Evolutionary conservation across 2,113 vertebrate genomes (phyloP), one percentile per base, ranked within the genome.

Genomic region (Centrocercus urophasianus): DNA sequence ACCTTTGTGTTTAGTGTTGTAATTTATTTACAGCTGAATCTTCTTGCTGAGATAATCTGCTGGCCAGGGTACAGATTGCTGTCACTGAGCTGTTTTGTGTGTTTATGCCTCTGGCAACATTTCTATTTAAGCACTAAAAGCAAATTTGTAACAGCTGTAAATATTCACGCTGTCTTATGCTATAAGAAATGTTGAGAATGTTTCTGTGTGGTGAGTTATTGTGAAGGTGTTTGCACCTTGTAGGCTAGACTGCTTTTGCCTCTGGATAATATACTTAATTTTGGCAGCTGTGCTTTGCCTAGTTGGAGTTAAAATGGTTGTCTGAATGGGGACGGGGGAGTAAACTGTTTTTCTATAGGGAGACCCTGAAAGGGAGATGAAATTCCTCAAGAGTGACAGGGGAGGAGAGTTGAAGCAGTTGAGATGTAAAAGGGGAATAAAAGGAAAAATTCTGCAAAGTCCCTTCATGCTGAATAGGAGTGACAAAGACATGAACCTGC

Each of bases 31-130:
- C 48, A 25, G 0, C 80, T 90, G 61, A 79, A 79, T 79, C 50
- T 94, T 90, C 83, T 90, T 90, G 57, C 69, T 78, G 90, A 90
- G 65, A 54, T 93, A 81, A 86, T 86, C 70, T 40, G 43, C 25
- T 83, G 75, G 56, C 69, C 34, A 32, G 50, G 34, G 72, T 69
- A 69, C 79, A 94, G 84, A 91, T 86, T 90, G 83, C 83, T 95
- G 83, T 73, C 24, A 3, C 36, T 83, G 66, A 48, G 78, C 70
- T 56, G 25, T 65, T 95, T 63, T 63, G 17, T 70, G 15, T 64
- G 72, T 8, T 91, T 94, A 90, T 93, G 66, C 83, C 69, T 91
- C 52, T 42, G 78, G 65, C 83, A 82, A 25, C n/a, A 6, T 61
- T 91, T 91, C 77, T 83, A 1, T 88, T 89, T 81, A 71, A 90